Conservation (phyloP, 1,140 invertebrate genomes). For the Euura saliciscinereae region DNA sequence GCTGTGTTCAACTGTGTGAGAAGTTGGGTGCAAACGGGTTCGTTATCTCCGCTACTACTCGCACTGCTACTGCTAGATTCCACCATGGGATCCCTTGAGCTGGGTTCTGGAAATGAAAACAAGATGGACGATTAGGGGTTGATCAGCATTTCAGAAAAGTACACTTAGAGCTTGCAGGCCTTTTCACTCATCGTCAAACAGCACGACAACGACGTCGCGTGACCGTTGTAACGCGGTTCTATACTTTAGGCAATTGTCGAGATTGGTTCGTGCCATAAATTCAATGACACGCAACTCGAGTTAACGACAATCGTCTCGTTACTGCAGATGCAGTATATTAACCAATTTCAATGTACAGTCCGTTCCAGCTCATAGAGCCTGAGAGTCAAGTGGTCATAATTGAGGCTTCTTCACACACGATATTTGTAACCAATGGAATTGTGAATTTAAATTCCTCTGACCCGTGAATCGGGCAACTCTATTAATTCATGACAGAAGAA, state of each 20-base stretch:
- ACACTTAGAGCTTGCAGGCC: too few species aligned
- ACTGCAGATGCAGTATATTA: background rate
- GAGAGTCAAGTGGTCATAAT: background rate
- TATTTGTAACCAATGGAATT: too few species aligned
- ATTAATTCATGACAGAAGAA: too few species aligned
- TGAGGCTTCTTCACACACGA: background rate
- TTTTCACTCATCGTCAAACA: too few species aligned
- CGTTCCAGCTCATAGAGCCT: background rate
- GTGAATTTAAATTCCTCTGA: too few species aligned
- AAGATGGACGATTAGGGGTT: too few species aligned
- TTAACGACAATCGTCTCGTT: background rate
- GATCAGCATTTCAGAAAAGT: too few species aligned
- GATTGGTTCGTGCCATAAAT: background rate
- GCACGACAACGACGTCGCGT: too few species aligned
- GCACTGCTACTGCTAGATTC: slow-evolving; percentile 52
- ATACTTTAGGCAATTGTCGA: background rate
- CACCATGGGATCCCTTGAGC: slow-evolving; percentile 57
- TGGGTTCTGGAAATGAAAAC: slow-evolving; percentile 44
- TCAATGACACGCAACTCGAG: background rate
- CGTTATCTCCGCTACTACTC: slow-evolving; percentile 53
- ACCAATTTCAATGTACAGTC: background rate
- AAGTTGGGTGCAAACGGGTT: slow-evolving; percentile 56
- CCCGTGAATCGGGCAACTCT: too few species aligned
- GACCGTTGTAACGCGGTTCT: background rate
- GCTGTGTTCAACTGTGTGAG: slow-evolving; percentile 57